Evolutionary conservation across 2,113 vertebrate genomes (phyloP), one percentile per base, ranked within the genome.

Genomic region (Diadophis punctatus): DNA sequence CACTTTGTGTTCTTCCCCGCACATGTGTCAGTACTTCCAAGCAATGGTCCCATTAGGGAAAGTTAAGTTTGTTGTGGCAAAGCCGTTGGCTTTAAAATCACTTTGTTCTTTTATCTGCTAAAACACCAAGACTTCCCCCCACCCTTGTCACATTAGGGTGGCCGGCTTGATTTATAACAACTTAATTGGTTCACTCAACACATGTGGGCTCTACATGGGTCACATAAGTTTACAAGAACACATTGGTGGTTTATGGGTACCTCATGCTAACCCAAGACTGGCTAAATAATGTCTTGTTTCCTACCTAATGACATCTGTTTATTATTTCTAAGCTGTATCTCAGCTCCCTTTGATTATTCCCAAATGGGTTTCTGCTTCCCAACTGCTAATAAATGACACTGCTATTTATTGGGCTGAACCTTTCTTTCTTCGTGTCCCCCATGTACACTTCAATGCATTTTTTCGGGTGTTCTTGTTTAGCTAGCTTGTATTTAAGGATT

Each of bases 281-380:
- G 48, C 30, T 92, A 94, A 90, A 91, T 93, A 85, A 91, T 11
- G 23, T 56, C 87, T 34, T 93, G 8, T n/a, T 91, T 96, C 90
- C 74, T 93, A 88, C 93, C 80, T 51, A 91, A 52, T 80, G 85
- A 86, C 51, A 94, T 60, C 84, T 9, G 16, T 53, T 93, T 86
- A 22, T 16, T 12, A 80, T 89, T 58, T 30, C 39, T 90, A 91
- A 63, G 16, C 58, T 56, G 92, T 95, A 56, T 30, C 88, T 92
- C 23, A 22, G 4, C 2, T 51, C 86, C 53, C 58, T 91, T 34
- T 68, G 49, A 48, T 55, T 93, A 55, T 89, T 58, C 84, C 90
- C 92, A 68, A 43, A 94, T 92, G 60, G 9, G 0, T 58, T 91
- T 95, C 88, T 58, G 51, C 56, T 85, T 93, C 88, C 85, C 91